Base-by-base conservation (phyloP, 2,888 invertebrate species). In the Myathropa florea region DNA sequence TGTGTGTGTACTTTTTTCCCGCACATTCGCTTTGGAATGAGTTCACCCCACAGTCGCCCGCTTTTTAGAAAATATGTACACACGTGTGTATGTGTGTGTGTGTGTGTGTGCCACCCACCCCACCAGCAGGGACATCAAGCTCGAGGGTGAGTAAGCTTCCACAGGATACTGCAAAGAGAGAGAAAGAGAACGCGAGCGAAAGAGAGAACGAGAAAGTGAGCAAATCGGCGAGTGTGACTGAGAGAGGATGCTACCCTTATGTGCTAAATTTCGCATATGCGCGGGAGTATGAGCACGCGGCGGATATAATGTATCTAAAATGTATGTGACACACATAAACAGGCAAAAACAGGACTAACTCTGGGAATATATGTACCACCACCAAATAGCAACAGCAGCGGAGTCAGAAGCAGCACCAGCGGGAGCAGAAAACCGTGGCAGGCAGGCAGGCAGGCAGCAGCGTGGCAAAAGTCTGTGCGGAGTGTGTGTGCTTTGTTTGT, bases 261-360 rank as follows among this genome's bases (percentile, higher is more conserved):
- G 86, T 86, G 86, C 86, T 86, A 83, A 86, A 79, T 75, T 86
- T 86, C 86, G 86, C 83, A 83, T 86, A 86, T 86, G 86, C 86
- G 86, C 86, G 86, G 86, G 86, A 86, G 86, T 86, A 86, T 86
- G 86, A 83, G 86, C 86, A 86, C 86, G 86, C 86, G 83, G 83
- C 83, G 75, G 86, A 86, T 86, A 86, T 86, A 86, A 86, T 86
- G 86, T 86, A 86, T 86, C 86, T 83, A 79, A 86, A 86, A 73
- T 83, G 75, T 86, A 86, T 86, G 86, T 86, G 86, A 86, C 86
- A 83, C 83, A 86, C 71, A 86, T 86, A 86, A 84, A 64, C 67
- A 65, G 67, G 26, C 46, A 18, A 30, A 60, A 14, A 68, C 68
- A 75, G 80, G 64, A 82, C 77, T 39, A 77, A 46, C 46, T 46